Base-by-base conservation (phyloP, 1,140 invertebrate genomes). In the Temnothorax curvispinosus region DNA sequence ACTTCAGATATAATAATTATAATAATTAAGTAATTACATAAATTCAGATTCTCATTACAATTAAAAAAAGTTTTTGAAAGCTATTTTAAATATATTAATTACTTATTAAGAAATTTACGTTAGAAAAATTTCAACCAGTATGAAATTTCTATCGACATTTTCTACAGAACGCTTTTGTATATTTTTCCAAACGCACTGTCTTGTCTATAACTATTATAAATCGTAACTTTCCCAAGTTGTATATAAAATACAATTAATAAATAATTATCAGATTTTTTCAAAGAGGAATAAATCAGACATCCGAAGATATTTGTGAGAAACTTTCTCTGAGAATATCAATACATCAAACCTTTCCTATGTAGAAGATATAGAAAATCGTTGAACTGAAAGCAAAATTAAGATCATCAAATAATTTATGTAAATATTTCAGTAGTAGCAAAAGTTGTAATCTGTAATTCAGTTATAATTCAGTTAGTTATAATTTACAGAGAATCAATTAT, bases 371-470 rank as follows among this genome's bases (percentile, higher is more conserved):
- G 41, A 74, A 75, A 74, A 75, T 74, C 38, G 69, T 75, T 81
- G 52, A 81, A 74, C 80, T 84, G 69, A 84, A 84, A 84, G 69
- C 41, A 44, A 71, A 84, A 75, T 50, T 38, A 60, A 84, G 44
- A 58, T 38, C 32, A 60, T 62, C 69, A 50, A 72, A 81, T 67
- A 69, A 58, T 81, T 81, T 81, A 71, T 35, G 52, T 71, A 56
- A 75, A 62, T 27, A 60, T 44, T 76, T 35, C 58, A 21, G 52
- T 56, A 32, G 21, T 50, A 60, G 9, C 7, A 74, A 47, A 11
- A 50, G 3, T 21, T 11, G 11, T 72, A 54, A 71, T 15, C 27
- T 47, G 5, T 47, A 60, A 60, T 72, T 58, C 18, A 21, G 27
- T 27, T 27, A 27, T 27, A 27, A 27, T 27, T 27, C 27, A 27